Evolutionary conservation across 2,888 invertebrate species (phyloP).

Genomic region (Hemistola chrysoprasaria): DNA sequence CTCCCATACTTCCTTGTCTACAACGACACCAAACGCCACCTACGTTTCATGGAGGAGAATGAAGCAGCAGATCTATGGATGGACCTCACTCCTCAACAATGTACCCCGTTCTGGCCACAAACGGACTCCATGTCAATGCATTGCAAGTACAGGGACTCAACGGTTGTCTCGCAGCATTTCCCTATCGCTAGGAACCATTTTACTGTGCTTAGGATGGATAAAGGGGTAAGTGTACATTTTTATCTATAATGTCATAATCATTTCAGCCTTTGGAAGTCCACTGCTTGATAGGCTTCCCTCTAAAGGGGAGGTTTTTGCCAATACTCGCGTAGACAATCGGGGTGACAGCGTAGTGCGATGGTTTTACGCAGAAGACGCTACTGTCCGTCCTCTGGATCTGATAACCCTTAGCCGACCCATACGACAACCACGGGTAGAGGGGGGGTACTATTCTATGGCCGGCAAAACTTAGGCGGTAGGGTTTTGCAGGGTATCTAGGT

Average conservation of each 20-base stretch:
- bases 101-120: constrained; percentile 90
- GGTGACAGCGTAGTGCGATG: no score
- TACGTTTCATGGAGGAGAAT: constrained; percentile 92
- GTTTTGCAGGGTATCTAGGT: no score
- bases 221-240: constrained; percentile 83
- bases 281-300: no score
- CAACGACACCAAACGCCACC: constrained; percentile 84
- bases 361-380: no score
- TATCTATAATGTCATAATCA: background rate
- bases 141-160: constrained; percentile 89
- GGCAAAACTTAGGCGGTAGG: no score
- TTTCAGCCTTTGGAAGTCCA: no score
- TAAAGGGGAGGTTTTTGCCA: no score
- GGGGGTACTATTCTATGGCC: no score
- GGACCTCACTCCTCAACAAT: constrained; percentile 87
- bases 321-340: no score
- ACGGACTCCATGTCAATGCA: constrained; percentile 91
- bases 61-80: constrained; percentile 93
- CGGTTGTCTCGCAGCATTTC: constrained; percentile 89
- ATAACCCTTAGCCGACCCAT: no score
- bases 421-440: no score
- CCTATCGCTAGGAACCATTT: constrained; percentile 86
- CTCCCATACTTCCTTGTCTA: constrained; percentile 90
- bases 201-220: constrained; percentile 91
- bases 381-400: no score